These are phyloP conservation scores for Tipula confusa DNA, from an alignment of 2,888 invertebrate genomes.

Conservation along the genomic window DNA sequence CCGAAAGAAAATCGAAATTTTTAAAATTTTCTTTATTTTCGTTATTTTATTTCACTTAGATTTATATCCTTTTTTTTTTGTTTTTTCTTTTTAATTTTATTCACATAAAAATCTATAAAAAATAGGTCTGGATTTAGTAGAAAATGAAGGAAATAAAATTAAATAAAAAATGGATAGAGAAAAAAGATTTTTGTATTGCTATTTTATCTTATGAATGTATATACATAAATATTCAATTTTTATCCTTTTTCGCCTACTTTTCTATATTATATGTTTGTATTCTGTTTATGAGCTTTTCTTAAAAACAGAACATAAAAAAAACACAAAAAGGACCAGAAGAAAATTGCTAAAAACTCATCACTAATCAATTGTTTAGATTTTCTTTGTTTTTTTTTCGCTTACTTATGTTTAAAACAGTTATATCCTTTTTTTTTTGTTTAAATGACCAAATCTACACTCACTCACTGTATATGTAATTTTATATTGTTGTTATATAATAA, in stretches of 20 bases:
- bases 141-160: neutral
- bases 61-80: constrained; percentile 28
- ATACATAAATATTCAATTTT: constrained; percentile 21
- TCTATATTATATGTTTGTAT: neutral
- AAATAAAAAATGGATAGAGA: constrained; percentile 6
- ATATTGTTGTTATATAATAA: neutral
- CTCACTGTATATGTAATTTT: neutral
- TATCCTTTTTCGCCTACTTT: constrained; percentile 16
- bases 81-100: too few species aligned
- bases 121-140: constrained; percentile 4
- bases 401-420: neutral
- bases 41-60: constrained; percentile 28
- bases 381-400: neutral
- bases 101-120: constrained; percentile 21
- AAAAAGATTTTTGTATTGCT: neutral
- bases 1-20: constrained; percentile 34
- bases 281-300: neutral
- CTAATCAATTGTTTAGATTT: neutral
- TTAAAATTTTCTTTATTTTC: constrained; percentile 3
- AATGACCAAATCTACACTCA: neutral
- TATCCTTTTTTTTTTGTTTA: neutral
- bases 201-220: neutral
- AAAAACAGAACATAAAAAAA: neutral
- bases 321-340: neutral
- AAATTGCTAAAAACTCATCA: neutral